Percentiles rank a stretch among this genome's conserved stretches.
phyloP scores from a whole-genome alignment of 2,797 vertebrate genomes.

The Gallinago solitaria region DNA sequence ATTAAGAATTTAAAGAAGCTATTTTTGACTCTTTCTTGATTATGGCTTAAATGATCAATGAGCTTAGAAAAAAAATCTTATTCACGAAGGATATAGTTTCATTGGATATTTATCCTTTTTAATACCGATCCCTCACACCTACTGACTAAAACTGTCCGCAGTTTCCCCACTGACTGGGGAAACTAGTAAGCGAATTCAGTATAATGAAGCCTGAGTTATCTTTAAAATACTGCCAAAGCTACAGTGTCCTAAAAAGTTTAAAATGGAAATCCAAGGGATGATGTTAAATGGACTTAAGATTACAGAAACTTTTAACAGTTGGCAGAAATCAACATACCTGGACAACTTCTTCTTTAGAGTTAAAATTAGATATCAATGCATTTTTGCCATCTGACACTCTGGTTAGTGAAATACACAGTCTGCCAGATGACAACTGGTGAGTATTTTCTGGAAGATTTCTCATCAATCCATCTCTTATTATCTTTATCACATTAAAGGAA shows the following conservation, averaged over 20 bases:
- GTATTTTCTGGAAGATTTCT: slow-evolving; percentile 82
- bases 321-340: slow-evolving; percentile 78
- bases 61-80: not conserved
- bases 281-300: not conserved
- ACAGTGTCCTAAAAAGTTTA: not conserved
- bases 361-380: slow-evolving; percentile 88
- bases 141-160: not conserved
- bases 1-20: not conserved
- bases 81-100: not conserved
- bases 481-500: slow-evolving; percentile 83
- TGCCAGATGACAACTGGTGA: slow-evolving; percentile 81
- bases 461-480: slow-evolving; percentile 76
- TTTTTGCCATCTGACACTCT: slow-evolving; percentile 91
- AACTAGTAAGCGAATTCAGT: not conserved
- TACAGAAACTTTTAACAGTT: not conserved
- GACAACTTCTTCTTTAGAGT: slow-evolving; percentile 90
- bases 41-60: not conserved
- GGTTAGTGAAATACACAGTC: slow-evolving; percentile 87
- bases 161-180: not conserved
- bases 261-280: not conserved
- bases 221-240: not conserved
- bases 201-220: not conserved
- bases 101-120: not conserved
- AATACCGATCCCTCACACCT: not conserved
- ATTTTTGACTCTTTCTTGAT: not conserved